These are phyloP conservation scores for Zonitis immaculata DNA, from an alignment of 2,888 invertebrate genomes.

Conservation along the genomic window DNA sequence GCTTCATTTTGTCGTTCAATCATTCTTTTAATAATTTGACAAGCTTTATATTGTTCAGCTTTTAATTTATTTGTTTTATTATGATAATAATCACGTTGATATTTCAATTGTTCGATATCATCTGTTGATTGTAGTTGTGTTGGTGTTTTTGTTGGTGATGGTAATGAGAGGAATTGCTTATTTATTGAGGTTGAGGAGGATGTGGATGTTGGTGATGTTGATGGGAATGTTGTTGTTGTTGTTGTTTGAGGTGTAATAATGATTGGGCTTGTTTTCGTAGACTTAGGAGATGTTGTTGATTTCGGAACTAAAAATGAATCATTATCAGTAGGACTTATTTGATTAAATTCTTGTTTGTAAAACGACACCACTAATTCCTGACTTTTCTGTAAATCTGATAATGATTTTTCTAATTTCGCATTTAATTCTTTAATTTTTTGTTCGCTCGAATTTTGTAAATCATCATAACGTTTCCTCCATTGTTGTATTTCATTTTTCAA, in stretches of 20 bases:
- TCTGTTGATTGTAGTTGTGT: constrained; percentile 2
- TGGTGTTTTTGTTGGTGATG: constrained; percentile 9
- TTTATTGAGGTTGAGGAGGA: constrained; percentile 7
- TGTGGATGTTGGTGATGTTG: constrained; percentile 6
- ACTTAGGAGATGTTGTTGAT: constrained; percentile 42
- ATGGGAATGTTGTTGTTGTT: constrained; percentile 7
- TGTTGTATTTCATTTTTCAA: constrained; percentile 25
- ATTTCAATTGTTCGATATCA: constrained; percentile 20
- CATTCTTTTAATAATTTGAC: constrained; percentile 46
- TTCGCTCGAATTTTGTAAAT: constrained; percentile 42
- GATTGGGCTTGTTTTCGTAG: constrained; percentile 37
- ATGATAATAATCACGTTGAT: constrained; percentile 27
- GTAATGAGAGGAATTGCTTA: constrained; percentile 6
- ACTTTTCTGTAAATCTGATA: constrained; percentile 41
- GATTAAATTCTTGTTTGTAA: constrained; percentile 28
- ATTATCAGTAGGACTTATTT: constrained; percentile 35
- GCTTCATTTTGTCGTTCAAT: constrained; percentile 40
- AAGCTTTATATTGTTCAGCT: constrained; percentile 46
- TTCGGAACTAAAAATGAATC: constrained; percentile 44
- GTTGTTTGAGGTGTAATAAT: constrained; percentile 24
- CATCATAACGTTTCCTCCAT: constrained; percentile 28
- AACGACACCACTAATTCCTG: constrained; percentile 38
- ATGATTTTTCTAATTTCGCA: constrained; percentile 37
- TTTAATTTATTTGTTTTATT: constrained; percentile 41
- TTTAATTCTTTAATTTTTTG: constrained; percentile 38